phyloP scores from a whole-genome alignment of 2,888 invertebrate genomes.

The Folsomia candida region DNA sequence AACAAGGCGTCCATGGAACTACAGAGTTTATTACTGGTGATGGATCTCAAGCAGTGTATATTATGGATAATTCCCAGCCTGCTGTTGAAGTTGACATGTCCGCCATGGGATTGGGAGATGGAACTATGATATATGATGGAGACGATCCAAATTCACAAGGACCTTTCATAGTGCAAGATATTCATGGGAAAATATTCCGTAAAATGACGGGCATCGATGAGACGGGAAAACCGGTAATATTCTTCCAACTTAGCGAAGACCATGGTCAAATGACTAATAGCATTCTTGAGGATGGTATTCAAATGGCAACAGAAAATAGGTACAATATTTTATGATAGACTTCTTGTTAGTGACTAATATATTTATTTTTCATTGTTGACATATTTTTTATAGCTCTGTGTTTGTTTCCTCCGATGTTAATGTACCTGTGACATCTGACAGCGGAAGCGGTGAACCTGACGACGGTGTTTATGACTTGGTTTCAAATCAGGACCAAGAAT shows the following conservation, averaged over 20 bases:
- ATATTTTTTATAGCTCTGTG: constrained; percentile 37
- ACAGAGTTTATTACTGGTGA: constrained; percentile 38
- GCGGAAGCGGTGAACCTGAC: constrained; percentile 18
- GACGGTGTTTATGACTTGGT: constrained; percentile 30
- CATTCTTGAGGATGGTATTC: constrained; percentile 31
- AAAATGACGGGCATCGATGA: constrained; percentile 47
- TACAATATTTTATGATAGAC: not conserved
- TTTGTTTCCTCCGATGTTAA: constrained; percentile 40
- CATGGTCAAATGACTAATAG: constrained; percentile 35
- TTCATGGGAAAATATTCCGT: constrained; percentile 46
- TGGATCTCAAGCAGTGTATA: constrained; percentile 45
- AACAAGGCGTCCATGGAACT: constrained; percentile 52
- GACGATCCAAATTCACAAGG: constrained; percentile 13
- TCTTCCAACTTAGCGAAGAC: constrained; percentile 46
- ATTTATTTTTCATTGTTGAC: not conserved
- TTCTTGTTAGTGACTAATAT: not conserved
- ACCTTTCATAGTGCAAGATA: constrained; percentile 48
- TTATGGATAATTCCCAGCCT: constrained; percentile 46
- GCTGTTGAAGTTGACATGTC: constrained; percentile 46
- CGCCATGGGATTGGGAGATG: constrained; percentile 50
- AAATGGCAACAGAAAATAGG: not conserved
- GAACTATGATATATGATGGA: constrained; percentile 42
- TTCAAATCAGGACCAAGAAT: constrained; percentile 8
- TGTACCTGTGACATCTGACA: constrained; percentile 37
- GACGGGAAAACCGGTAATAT: constrained; percentile 46